phyloP scores from a whole-genome alignment of 2,797 vertebrate species.

The Oryzias dopingdopingensis region DNA sequence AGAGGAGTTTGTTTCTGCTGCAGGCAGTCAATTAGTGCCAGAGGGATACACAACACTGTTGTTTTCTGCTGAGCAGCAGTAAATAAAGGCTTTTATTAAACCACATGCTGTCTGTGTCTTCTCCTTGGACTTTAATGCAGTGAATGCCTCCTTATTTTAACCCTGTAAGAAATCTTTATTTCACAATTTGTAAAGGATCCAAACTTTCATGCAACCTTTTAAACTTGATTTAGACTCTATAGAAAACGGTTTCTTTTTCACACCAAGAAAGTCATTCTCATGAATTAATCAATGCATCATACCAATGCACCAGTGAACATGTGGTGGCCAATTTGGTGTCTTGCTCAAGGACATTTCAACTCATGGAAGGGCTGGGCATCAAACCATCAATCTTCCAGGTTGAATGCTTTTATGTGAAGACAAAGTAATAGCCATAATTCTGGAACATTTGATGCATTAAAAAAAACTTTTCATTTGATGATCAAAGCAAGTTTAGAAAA shows the following conservation, averaged over 20 bases:
- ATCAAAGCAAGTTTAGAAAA: no score
- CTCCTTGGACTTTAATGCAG: constrained; percentile 75
- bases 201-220: constrained; percentile 18
- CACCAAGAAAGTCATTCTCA: neutral
- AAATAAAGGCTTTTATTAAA: constrained; percentile 83
- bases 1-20: constrained; percentile 66
- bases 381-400: neutral
- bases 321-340: neutral
- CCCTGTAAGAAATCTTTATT: neutral
- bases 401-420: no score
- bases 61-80: constrained; percentile 76
- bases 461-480: no score
- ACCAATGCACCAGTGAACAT: neutral
- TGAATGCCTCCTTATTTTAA: constrained; percentile 4
- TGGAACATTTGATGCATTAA: no score
- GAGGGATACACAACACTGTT: constrained; percentile 73
- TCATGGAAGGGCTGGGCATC: neutral
- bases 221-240: no score
- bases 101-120: constrained; percentile 67
- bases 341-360: neutral
- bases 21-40: constrained; percentile 79
- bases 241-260: neutral
- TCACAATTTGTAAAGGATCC: neutral
- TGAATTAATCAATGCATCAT: neutral
- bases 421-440: no score